Evolutionary conservation across 2,888 invertebrate species (phyloP).

Genomic region (Mechanitis mazaeus): DNA sequence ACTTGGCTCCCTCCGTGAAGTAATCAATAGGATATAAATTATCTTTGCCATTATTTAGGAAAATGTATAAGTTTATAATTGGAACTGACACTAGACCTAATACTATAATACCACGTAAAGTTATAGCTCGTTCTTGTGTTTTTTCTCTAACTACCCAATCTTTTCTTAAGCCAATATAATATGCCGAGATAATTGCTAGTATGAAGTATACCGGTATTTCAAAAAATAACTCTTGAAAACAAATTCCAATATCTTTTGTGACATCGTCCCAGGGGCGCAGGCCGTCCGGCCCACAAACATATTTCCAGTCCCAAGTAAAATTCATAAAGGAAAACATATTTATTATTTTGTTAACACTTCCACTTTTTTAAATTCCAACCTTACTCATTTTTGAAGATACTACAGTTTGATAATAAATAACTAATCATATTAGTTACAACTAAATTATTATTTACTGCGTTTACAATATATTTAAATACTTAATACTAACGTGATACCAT

Average conservation of each 20-base stretch:
- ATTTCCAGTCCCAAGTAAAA: slow-evolving; percentile 82
- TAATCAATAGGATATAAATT: slow-evolving; percentile 81
- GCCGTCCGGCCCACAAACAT: slow-evolving; percentile 85
- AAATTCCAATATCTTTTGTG: slow-evolving; percentile 86
- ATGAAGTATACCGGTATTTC: slow-evolving; percentile 85
- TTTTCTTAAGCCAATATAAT: slow-evolving; percentile 83
- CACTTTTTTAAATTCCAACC: slow-evolving; percentile 9
- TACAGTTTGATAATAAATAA: background rate
- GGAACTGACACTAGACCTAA: slow-evolving; percentile 81
- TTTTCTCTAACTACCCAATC: slow-evolving; percentile 79
- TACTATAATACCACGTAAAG: slow-evolving; percentile 79
- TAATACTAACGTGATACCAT: no score
- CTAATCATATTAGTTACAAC: no score
- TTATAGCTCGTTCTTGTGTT: slow-evolving; percentile 79
- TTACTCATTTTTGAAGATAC: background rate
- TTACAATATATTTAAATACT: no score
- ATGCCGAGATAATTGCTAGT: slow-evolving; percentile 87
- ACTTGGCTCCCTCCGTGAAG: slow-evolving; percentile 81
- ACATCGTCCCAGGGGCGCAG: slow-evolving; percentile 82
- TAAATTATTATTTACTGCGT: no score
- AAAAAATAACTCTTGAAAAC: slow-evolving; percentile 90
- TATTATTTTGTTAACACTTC: slow-evolving; percentile 13
- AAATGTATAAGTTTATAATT: slow-evolving; percentile 80
- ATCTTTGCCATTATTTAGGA: slow-evolving; percentile 68
- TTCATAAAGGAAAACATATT: slow-evolving; percentile 41